These are phyloP conservation scores for Lycaena phlaeas DNA, from an alignment of 2,888 invertebrate genomes.

Conservation along the genomic window DNA sequence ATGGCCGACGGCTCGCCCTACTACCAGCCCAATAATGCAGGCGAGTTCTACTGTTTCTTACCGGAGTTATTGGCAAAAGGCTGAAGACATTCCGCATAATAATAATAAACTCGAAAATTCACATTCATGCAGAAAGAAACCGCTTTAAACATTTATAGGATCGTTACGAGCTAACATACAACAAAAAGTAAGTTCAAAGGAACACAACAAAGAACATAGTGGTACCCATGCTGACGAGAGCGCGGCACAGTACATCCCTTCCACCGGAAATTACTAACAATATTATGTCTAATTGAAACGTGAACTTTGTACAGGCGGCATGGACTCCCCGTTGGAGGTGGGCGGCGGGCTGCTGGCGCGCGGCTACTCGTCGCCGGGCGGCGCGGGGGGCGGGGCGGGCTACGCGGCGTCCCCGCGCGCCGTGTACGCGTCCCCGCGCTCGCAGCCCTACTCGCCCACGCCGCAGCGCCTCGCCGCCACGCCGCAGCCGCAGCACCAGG, in stretches of 20 bases:
- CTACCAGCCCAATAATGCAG: conserved; percentile 36
- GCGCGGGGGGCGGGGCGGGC: conserved; percentile 22
- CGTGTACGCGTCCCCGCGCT: conserved; percentile 57
- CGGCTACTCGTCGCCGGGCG: conserved; percentile 22
- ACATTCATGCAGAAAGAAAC: no score
- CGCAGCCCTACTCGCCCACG: conserved; percentile 51
- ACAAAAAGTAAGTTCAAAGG: no score
- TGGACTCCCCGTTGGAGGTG: conserved; percentile 39
- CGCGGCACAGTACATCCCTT: no score
- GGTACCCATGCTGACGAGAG: no score
- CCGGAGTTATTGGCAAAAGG: no score
- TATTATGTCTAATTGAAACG: no score
- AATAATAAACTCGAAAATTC: no score
- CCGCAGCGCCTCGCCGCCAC: conserved; percentile 38
- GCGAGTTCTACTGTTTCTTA: conserved; percentile 7
- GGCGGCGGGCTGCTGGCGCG: conserved; percentile 20
- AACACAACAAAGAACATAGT: no score
- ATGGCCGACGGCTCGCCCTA: conserved; percentile 34
- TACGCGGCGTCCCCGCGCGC: conserved; percentile 45
- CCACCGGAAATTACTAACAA: no score
- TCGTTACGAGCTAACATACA: no score
- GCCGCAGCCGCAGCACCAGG: conserved; percentile 42
- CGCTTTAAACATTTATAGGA: no score
- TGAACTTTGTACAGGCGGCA: conserved; percentile 23
- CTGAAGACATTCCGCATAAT: no score